A percentile compares a stretch with the other conserved stretches of the same genome.
These are phyloP conservation scores for Phragmatobia fuliginosa DNA, from an alignment of 2,888 invertebrate species.

Conservation along the genomic window DNA sequence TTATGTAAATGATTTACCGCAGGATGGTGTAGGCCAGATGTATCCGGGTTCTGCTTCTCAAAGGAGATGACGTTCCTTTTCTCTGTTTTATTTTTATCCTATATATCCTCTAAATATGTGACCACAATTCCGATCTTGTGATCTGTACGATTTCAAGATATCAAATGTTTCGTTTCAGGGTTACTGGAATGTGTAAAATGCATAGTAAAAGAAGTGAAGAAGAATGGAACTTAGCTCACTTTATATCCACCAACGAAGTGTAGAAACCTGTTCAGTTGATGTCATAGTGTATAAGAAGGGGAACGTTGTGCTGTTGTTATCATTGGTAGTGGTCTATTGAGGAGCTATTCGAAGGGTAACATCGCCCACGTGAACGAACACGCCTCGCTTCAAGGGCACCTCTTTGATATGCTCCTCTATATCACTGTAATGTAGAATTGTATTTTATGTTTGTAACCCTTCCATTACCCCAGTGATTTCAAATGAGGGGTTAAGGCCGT, in stretches of 20 bases:
- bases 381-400: constrained; percentile 1
- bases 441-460: not conserved
- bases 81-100: too few relatives aligned
- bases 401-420: not conserved
- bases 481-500: constrained; percentile 9
- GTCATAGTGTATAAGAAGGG: constrained; percentile 30
- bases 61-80: too few relatives aligned
- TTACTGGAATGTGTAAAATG: constrained; percentile 97
- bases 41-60: too few relatives aligned
- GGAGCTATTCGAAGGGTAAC: not conserved
- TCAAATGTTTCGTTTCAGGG: constrained; percentile 83
- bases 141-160: accelerated
- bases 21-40: too few relatives aligned
- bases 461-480: constrained; percentile 7
- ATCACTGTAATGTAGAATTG: not conserved
- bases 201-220: constrained; percentile 94
- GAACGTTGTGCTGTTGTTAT: constrained; percentile 36
- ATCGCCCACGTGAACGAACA: constrained; percentile 8
- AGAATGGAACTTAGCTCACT: too few relatives aligned
- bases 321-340: not conserved
- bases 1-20: too few relatives aligned
- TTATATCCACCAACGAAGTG: too few relatives aligned
- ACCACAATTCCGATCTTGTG: too few relatives aligned
- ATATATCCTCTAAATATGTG: too few relatives aligned
- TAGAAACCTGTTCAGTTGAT: constrained; percentile 82